Evolutionary conservation across 2,797 vertebrate genomes (phyloP), one percentile per base, ranked within the genome.

Genomic region (Crypturellus tataupa): DNA sequence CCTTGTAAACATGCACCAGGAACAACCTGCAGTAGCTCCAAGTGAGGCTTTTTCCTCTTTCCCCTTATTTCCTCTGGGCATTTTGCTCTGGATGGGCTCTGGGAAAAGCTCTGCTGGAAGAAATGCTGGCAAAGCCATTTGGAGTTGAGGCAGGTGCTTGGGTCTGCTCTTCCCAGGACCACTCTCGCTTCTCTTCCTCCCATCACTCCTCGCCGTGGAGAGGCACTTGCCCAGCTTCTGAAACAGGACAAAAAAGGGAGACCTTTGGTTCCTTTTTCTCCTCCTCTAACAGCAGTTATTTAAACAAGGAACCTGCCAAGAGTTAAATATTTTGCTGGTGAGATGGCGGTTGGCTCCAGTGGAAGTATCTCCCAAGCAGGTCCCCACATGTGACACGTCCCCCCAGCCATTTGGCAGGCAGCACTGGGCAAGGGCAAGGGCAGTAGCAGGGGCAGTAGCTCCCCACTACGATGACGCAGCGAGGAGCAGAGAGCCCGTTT

Each of bases 151-250:
- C 58, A 44, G 46, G 39, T 0, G 6, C n/a, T 46, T 0, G 2
- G 39, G 15, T 85, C 62, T 89, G 63, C 40, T 65, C 44, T 64
- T 24, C 62, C 58, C 27, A 25, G 47, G 39, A 51, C 62, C 80
- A 73, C 67, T 53, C 4, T 31, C 0, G 0, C 68, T 69, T 46
- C 64, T 11, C 75, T 73, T 35, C 56, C 37, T 83, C 17, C 25
- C 55, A 5, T 20, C 1, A 8, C 0, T 16, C 68, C 64, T 63
- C 0, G 0, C 67, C 2, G 2, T 65, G 76, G 42, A 29, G 27
- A 0, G 2, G 56, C n/a, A 33, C 69, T 12, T 17, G 72, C 44
- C 72, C 37, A n/a, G 64, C 31, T 55, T 31, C 76, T 75, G 71
- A 70, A 35, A 10, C 14, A 58, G 56, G 49, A 33, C 53, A 80